Conservation (phyloP, 2,113 vertebrate genomes). For the Cranoglanis bouderius region DNA sequence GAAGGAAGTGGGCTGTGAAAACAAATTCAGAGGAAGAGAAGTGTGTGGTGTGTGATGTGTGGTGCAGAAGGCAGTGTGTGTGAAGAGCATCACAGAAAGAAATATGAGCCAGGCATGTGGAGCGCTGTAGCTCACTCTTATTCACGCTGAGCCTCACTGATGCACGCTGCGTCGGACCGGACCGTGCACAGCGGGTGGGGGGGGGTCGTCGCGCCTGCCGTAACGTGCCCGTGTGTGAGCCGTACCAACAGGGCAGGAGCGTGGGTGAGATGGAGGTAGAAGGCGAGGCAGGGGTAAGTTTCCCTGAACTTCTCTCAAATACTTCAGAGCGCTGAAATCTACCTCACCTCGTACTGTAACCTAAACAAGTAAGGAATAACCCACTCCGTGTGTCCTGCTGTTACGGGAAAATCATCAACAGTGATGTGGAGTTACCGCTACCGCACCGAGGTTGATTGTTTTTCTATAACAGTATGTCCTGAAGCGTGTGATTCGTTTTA, state of each 20-base stretch:
- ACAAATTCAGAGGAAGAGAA: not conserved
- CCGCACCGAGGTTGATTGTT: not conserved
- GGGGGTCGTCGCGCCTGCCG: conserved; percentile 78
- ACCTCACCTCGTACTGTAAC: not conserved
- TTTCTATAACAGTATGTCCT: not conserved
- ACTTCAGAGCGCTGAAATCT: not conserved
- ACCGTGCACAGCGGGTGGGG: conserved; percentile 84
- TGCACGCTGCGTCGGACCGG: not conserved
- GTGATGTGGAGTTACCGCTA: not conserved
- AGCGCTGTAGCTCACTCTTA: not conserved
- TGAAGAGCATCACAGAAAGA: not conserved
- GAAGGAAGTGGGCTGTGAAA: conserved; percentile 22
- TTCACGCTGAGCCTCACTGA: not conserved
- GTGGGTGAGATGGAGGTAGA: conserved; percentile 79
- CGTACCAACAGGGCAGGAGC: conserved; percentile 78
- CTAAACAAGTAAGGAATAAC: not conserved
- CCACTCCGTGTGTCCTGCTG: not conserved
- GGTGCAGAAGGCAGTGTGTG: conserved; percentile 2
- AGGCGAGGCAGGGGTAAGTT: conserved; percentile 83
- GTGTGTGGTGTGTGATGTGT: conserved; percentile 21
- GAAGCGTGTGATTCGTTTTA: not conserved
- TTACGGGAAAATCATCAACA: not conserved
- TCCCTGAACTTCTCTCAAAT: not conserved
- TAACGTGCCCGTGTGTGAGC: conserved; percentile 84
- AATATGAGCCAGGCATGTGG: not conserved